A percentile compares a stretch with the other conserved stretches of the same genome.
Evolutionary conservation across 2,888 invertebrate genomes (phyloP).

Genomic region (Trichacis sp.): DNA sequence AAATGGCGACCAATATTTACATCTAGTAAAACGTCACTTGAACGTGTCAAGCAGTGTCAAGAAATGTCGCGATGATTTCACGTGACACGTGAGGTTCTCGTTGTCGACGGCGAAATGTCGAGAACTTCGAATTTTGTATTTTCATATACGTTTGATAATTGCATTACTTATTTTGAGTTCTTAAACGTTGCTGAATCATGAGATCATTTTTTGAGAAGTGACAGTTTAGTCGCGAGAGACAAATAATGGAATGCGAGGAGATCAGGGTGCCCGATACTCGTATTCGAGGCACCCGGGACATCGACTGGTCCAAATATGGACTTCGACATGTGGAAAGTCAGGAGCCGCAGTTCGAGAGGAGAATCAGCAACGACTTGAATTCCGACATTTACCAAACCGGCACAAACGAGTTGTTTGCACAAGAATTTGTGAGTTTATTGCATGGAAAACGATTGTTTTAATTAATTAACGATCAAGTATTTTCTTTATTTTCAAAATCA

Average conservation of each 20-base stretch:
- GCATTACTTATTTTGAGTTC: no score
- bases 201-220: constrained; percentile 11
- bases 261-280: constrained; percentile 18
- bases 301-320: constrained; percentile 73
- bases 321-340: constrained; percentile 69
- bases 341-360: constrained; percentile 75
- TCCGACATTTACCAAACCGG: constrained; percentile 88
- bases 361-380: constrained; percentile 79
- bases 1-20: neutral
- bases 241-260: constrained; percentile 28
- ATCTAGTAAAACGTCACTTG: neutral
- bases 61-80: neutral
- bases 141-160: neutral
- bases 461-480: no score
- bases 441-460: no score
- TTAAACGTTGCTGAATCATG: no score
- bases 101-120: neutral
- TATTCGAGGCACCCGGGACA: constrained; percentile 56
- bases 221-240: no score
- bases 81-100: neutral
- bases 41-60: neutral
- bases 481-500: no score
- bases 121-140: neutral
- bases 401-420: constrained; percentile 91
- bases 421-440: constrained; percentile 83